phyloP scores from a whole-genome alignment of 1,140 invertebrate genomes.

The Chelonus insularis region DNA sequence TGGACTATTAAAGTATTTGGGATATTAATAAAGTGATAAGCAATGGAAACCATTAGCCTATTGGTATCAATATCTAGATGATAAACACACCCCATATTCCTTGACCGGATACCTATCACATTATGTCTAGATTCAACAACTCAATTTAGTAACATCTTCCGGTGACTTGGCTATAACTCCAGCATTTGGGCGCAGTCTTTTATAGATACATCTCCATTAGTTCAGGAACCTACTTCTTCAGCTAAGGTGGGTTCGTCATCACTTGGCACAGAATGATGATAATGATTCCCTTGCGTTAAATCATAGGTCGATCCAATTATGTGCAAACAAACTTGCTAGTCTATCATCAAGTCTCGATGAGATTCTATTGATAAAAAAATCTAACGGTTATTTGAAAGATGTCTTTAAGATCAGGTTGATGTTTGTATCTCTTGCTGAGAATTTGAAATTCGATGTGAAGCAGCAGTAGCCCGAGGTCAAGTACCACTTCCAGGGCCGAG shows the following conservation, averaged over 20 bases:
- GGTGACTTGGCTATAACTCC: conserved; percentile 12
- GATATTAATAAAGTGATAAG: too few relatives aligned
- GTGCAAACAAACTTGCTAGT: conserved; percentile 7
- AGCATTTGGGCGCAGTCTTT: conserved; percentile 28
- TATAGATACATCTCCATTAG: conserved; percentile 41
- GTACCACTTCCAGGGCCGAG: conserved; percentile 13
- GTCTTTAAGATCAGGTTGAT: not conserved
- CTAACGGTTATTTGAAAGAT: not conserved
- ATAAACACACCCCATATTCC: conserved; percentile 2
- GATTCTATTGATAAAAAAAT: too few relatives aligned
- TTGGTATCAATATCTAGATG: too few relatives aligned
- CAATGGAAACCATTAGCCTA: too few relatives aligned
- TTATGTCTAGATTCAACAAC: conserved; percentile 24
- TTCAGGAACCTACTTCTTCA: conserved; percentile 7
- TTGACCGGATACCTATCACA: conserved; percentile 11
- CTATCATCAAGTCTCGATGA: not conserved
- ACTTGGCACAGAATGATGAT: conserved; percentile 34
- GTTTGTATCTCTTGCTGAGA: conserved; percentile 19
- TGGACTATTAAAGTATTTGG: too few relatives aligned
- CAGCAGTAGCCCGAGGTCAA: conserved; percentile 16
- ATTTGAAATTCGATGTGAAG: conserved; percentile 20
- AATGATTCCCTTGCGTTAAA: conserved; percentile 30
- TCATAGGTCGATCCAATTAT: conserved; percentile 7
- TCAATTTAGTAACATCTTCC: conserved; percentile 34
- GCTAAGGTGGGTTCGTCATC: conserved; percentile 20